These are phyloP conservation scores for Proteles cristata DNA, from an alignment of 2,113 vertebrate species.

Conservation along the genomic window DNA sequence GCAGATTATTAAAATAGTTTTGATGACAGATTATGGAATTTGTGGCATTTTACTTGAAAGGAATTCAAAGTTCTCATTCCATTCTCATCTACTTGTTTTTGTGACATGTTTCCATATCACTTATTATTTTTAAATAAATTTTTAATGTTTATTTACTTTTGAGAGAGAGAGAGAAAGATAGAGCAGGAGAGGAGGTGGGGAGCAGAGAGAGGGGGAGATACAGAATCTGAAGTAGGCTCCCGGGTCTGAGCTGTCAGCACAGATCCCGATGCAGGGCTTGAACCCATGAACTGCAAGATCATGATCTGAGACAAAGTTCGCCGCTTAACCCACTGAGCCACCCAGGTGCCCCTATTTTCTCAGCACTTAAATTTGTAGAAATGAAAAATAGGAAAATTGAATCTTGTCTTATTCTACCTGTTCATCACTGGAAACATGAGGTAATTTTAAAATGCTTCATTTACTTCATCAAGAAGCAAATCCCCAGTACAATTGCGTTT, in stretches of 20 bases:
- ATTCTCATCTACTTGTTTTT: not conserved
- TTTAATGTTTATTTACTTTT: no score
- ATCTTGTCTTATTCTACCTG: not conserved
- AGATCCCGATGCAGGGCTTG: no score
- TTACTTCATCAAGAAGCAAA: not conserved
- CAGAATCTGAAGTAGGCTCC: no score
- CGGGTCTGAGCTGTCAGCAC: no score
- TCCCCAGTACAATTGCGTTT: not conserved
- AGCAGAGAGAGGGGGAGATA: no score
- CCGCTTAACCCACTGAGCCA: no score
- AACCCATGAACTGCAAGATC: no score
- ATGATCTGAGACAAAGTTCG: no score
- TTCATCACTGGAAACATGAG: not conserved
- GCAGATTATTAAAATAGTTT: not conserved
- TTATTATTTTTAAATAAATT: not conserved
- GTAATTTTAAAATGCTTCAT: not conserved
- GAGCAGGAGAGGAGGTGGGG: no score
- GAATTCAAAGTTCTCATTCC: not conserved
- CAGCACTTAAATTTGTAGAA: conserved; percentile 5
- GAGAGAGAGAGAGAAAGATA: no score
- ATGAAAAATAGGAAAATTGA: not conserved
- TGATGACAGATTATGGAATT: not conserved
- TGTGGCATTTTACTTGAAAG: not conserved
- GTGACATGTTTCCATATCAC: not conserved
- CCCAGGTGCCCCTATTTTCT: not conserved